These are phyloP conservation scores for Pteromalus puparum DNA, from an alignment of 1,140 invertebrate genomes.

Conservation along the genomic window DNA sequence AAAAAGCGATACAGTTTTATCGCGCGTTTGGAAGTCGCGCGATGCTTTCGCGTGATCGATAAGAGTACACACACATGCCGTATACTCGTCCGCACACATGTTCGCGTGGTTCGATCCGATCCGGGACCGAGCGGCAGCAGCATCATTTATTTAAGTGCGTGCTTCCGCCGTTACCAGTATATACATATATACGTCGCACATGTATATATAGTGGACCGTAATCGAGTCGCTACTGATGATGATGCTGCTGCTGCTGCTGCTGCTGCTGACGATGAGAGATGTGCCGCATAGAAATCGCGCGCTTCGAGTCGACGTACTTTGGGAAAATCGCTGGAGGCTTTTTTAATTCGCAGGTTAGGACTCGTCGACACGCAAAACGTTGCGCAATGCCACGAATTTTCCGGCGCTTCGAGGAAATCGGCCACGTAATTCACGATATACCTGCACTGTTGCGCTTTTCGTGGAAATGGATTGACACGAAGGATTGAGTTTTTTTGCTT, in stretches of 20 bases:
- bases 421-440: not conserved
- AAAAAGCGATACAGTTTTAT: not conserved
- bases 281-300: too few species aligned
- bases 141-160: slow-evolving; percentile 49
- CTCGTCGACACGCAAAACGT: too few species aligned
- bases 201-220: not conserved
- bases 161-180: slow-evolving; percentile 6
- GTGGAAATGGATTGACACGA: too few species aligned
- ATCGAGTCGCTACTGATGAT: not conserved
- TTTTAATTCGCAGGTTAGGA: not conserved
- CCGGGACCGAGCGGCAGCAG: not conserved
- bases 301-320: not conserved
- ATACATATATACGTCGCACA: not conserved
- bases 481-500: too few species aligned
- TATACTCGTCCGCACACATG: not conserved
- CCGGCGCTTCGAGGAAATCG: not conserved
- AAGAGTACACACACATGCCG: not conserved
- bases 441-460: too few species aligned
- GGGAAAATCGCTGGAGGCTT: not conserved
- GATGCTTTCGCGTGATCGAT: not conserved
- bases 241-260: too few species aligned
- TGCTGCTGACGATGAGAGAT: not conserved
- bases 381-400: not conserved
- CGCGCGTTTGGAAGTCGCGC: not conserved
- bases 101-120: not conserved